A percentile compares a stretch with the other conserved stretches of the same genome.
These are phyloP conservation scores for Argyrosomus japonicus DNA, from an alignment of 2,113 vertebrate species.

Conservation along the genomic window DNA sequence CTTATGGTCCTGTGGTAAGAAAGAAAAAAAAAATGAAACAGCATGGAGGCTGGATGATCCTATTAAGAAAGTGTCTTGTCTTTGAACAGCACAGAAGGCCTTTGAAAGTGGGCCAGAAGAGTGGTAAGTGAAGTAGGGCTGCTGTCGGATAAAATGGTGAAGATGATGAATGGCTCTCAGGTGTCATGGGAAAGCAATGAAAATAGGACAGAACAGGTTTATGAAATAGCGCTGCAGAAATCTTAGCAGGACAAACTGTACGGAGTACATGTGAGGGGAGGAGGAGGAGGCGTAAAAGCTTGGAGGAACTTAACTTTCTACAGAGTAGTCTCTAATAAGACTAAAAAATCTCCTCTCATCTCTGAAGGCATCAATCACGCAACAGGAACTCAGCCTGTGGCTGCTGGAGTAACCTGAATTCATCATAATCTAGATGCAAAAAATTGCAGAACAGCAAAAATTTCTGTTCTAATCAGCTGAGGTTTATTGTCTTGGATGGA, in stretches of 20 bases:
- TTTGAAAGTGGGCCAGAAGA: slow-evolving; percentile 81
- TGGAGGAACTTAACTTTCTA: slow-evolving; percentile 53
- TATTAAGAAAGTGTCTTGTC: slow-evolving; percentile 69
- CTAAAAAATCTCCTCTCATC: slow-evolving; percentile 2
- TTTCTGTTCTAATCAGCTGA: background rate
- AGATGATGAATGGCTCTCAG: slow-evolving; percentile 84
- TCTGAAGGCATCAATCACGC: slow-evolving; percentile 18
- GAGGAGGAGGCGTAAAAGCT: slow-evolving; percentile 8
- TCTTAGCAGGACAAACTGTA: slow-evolving; percentile 48
- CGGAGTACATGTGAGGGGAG: slow-evolving; percentile 8
- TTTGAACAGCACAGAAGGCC: slow-evolving; percentile 72
- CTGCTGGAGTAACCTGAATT: slow-evolving; percentile 8
- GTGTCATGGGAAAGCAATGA: slow-evolving; percentile 77
- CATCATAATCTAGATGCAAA: background rate
- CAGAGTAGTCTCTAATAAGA: background rate
- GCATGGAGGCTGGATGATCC: slow-evolving; percentile 23
- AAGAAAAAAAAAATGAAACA: slow-evolving; percentile 21
- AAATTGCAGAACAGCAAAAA: slow-evolving; percentile 8
- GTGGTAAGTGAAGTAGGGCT: slow-evolving; percentile 76
- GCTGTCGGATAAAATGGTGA: slow-evolving; percentile 70
- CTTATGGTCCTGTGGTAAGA: background rate
- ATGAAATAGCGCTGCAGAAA: slow-evolving; percentile 50
- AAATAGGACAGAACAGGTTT: slow-evolving; percentile 79
- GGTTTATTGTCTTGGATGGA: background rate
- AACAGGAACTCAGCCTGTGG: slow-evolving; percentile 27